Evolutionary conservation across 2,797 vertebrate species (phyloP), one percentile per base, ranked within the genome.

Genomic region (Macroramphosus scolopax): DNA sequence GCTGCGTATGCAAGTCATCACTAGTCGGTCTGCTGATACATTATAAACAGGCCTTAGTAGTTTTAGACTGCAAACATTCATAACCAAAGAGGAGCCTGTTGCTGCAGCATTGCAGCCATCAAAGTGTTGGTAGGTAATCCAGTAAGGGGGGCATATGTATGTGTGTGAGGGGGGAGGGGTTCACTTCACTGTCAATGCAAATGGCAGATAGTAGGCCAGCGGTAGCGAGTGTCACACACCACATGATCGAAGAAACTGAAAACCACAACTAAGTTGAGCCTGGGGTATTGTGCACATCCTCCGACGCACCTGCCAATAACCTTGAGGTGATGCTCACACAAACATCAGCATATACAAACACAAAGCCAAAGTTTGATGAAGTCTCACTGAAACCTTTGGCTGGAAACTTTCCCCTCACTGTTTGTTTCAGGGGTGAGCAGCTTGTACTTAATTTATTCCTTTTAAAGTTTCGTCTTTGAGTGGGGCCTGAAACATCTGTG

Each of bases 241-340:
- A 78, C 53, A 77, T 63, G 75, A 81, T 50, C 70, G 58, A 73
- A 43, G 49, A 64, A 78, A 82, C 72, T 65, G 71, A 84, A 86
- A 85, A 78, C 80, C 75, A 62, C 68, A 77, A 75, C 61, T 48
- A 44, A 63, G 69, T 69, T 51, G 58, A 69, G 54, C 37, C 16
- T n/a, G 6, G 47, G 53, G 63, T 80, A 56, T 83, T 51, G 9
- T 29, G 59, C 60, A 15, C 45, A 52, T 29, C 53, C 68, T 62
- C 33, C 59, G 39, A 63, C 61, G 69, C 70, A 75, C 41, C 66
- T 72, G 72, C 35, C 68, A 63, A 47, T 79, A 62, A 60, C 54
- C 39, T 44, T 11, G 12, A 54, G 51, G 33, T 63, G 37, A 62
- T 22, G 46, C 45, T 34, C 14, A 61, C 24, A 54, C n/a, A 48